Base-by-base conservation (phyloP, 2,888 invertebrate species). In the Pterostichus niger region DNA sequence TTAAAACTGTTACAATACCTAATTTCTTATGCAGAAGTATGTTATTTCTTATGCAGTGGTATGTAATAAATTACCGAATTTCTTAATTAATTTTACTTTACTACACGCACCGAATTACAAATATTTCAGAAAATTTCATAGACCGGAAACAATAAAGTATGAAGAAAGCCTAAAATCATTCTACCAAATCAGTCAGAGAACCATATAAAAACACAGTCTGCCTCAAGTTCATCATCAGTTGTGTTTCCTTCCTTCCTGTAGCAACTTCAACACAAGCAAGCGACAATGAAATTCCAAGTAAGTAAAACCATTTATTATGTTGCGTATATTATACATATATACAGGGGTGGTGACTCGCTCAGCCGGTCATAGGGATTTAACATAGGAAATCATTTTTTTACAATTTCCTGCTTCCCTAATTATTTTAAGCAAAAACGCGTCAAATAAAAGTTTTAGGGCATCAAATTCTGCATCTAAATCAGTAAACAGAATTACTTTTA, bases 211-310 rank as follows among this genome's bases (percentile, higher is more conserved):
- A 49, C 49, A n/a, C 15, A 13, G 33, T 13, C n/a, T 64, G 35
- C n/a, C 64, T 35, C 64, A 33, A 64, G 64, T 64, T 64, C 64
- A 64, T 13, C 64, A 64, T 64, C 64, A 64, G 64, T 64, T 35
- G 64, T 64, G 13, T 64, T 68, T 71, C 71, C 46, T 71, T 71
- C 71, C 15, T 49, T 46, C n/a, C 44, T 13, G 46, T 46, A 46
- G 7, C 15, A 46, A 71, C 68, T 6, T 9, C 44, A 4, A 24
- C 15, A 68, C 44, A 24, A 24, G 24, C 24, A 46, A 71, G 17
- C 44, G 71, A 49, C 71, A 71, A 71, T 71, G 71, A 71, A 71
- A 71, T 71, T 46, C 46, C 71, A 71, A 44, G 71, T 71, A 46
- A 71, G 71, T 71, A 44, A 17, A 59, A 59, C 3, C 17, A 59